Evolutionary conservation across 2,888 invertebrate genomes (phyloP), one percentile per base, ranked within the genome.

Genomic region (Yponomeuta evonymella): DNA sequence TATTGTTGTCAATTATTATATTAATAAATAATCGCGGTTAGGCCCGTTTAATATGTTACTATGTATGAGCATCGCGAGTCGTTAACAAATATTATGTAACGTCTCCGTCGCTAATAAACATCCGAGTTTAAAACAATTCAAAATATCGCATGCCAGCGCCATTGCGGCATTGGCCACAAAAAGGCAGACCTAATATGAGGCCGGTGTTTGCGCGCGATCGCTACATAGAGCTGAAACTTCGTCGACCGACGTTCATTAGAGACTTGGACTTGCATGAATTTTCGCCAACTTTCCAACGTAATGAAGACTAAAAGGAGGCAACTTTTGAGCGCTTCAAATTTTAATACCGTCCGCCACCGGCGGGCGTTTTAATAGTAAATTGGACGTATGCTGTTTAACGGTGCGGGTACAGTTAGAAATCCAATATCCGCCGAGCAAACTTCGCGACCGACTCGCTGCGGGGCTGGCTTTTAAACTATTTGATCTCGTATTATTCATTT

Each of bases 271-370:
- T 88, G 87, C 83, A 85, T 90, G 90, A 89, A 89, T 89, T 90
- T 90, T 86, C 85, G 82, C 81, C 84, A 90, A 90, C 90, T 91
- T 89, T 87, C 85, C 85, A 71, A 81, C 84, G 86, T 92, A 90
- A 92, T 90, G 90, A 91, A 90, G 89, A 90, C 88, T 90, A 90
- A 90, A 88, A 89, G 90, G 87, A 87, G 87, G 81, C 81, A 90
- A 91, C 88, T 90, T 70, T 90, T 84, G 81, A 87, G 83, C 87
- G 88, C 87, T 90, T 90, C 87, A 89, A 88, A 90, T 90, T 90
- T 90, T 90, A 90, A 90, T 90, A 89, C 87, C 75, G 51, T 81
- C 77, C 77, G 76, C 76, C 73, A 76, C 74, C 79, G 78, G 78
- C 79, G 81, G 81, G 80, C 76, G 82, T 78, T 84, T 84, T 83